Evolutionary conservation across 2,888 invertebrate species (phyloP), one percentile per base, ranked within the genome.

Genomic region (Oxytorus armatus): DNA sequence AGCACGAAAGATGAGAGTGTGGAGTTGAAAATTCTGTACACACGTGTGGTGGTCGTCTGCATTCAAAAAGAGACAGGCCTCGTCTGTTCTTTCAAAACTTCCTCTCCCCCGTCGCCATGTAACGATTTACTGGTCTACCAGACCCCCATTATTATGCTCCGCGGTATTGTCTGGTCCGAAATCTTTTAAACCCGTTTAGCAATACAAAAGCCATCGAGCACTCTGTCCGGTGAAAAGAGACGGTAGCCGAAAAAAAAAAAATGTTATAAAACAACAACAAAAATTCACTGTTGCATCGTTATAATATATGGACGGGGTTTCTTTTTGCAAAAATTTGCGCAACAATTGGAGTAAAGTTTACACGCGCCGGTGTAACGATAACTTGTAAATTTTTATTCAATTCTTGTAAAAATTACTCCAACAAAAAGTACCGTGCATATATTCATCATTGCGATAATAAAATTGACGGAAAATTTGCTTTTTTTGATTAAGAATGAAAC

Each of bases 41-140:
- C 47, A 23, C 75, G 59, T 66, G 66, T 75, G 75, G 47, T 66
- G 36, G 55, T 33, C 57, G 74, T 75, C 66, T 66, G 66, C 23
- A 47, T 57, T 10, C 25, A 55, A 21, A 55, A 14, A 21, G 47
- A 57, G 33, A 44, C 21, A 57, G 29, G 29, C 51, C 10, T 51
- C 39, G 53, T 59, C 21, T 65, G 49, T 59, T 59, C 21, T 49
- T n/a, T n/a, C n/a, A n/a, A n/a, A n/a, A n/a, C n/a, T n/a, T n/a
- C 14, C 5, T 59, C 39, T 36, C 10, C 59, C 49, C 16, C 16
- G 69, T 55, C 55, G 42, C 25, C 44, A 44, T 66, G 16, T 53
- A 66, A 39, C 36, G 25, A 63, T 63, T 63, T 25, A n/a, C 61
- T 63, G 14, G 23, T 16, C n/a, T 25, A n/a, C 3, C 18, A 42